These are phyloP conservation scores for human (Homo sapiens) DNA, from an alignment of 2,113 vertebrate species.

Conservation along the genomic window DNA sequence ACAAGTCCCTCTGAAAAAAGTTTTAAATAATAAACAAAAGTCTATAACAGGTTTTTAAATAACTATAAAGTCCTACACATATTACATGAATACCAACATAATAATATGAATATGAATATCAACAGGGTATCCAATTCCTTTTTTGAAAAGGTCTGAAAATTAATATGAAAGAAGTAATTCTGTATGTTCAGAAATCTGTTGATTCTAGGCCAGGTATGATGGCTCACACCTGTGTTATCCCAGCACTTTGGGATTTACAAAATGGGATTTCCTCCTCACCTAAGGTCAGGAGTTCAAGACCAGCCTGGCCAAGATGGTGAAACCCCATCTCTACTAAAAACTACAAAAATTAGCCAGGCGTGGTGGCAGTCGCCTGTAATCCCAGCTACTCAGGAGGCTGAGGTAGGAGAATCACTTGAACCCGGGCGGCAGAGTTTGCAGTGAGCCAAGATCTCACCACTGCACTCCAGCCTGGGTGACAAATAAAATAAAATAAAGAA, in stretches of 20 bases:
- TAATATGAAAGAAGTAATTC: not conserved
- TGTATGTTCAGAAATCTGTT: not conserved
- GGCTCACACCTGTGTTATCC: too few species aligned
- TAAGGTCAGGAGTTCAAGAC: not conserved
- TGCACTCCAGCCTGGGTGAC: not conserved
- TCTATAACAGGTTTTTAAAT: not conserved
- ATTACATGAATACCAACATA: not conserved
- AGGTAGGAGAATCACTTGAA: not conserved
- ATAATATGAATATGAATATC: not conserved
- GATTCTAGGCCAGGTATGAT: too few species aligned
- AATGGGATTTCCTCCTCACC: too few species aligned
- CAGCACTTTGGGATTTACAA: not conserved
- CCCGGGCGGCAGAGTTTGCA: not conserved
- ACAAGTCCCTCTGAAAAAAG: not conserved
- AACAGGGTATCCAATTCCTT: slow-evolving; percentile 7
- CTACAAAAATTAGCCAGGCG: not conserved
- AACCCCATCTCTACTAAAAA: too few species aligned
- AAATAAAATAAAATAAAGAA: not conserved
- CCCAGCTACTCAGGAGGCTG: not conserved
- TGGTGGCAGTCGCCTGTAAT: not conserved
- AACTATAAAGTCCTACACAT: not conserved
- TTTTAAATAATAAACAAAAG: not conserved
- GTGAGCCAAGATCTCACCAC: not conserved
- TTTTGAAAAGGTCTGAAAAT: slow-evolving; percentile 28
- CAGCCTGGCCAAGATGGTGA: not conserved